These are phyloP conservation scores for Oostethus manadensis DNA, from an alignment of 2,113 vertebrate genomes.

Conservation along the genomic window DNA sequence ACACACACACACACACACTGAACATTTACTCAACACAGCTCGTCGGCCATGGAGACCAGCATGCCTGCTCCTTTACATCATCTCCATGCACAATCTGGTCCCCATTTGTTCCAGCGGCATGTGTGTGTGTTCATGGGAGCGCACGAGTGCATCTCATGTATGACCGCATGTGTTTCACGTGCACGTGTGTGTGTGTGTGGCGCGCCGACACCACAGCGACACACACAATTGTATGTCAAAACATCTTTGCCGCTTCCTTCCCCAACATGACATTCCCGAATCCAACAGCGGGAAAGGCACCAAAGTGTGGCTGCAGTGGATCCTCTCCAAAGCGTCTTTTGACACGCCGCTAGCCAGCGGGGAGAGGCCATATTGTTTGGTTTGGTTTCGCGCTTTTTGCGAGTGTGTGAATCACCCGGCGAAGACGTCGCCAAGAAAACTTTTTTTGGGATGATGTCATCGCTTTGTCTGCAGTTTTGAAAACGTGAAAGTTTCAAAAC, in stretches of 20 bases:
- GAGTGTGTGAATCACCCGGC: neutral
- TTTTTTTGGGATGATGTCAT: neutral
- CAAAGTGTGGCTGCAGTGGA: neutral
- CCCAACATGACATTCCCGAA: neutral
- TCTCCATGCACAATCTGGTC: constrained; percentile 64
- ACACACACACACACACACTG: constrained; percentile 11
- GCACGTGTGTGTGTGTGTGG: neutral
- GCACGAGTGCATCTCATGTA: constrained; percentile 23
- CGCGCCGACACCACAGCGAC: neutral
- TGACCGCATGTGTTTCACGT: constrained; percentile 6
- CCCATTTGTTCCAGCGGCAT: constrained; percentile 62
- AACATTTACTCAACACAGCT: constrained; percentile 65
- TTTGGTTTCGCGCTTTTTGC: neutral
- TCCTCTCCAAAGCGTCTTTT: neutral
- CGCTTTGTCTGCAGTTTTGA: neutral
- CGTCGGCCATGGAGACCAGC: constrained; percentile 62
- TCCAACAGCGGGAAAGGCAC: neutral
- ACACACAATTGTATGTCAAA: neutral
- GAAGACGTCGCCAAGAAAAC: constrained; percentile 1
- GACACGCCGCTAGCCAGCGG: neutral
- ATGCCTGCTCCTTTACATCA: constrained; percentile 67
- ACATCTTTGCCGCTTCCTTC: neutral
- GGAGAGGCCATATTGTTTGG: constrained; percentile 5
- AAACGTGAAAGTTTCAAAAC: too few relatives aligned
- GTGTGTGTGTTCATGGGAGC: constrained; percentile 19